A percentile compares a stretch with the other conserved stretches of the same genome.
Evolutionary conservation across 2,113 vertebrate species (phyloP).

Genomic region (Sinocyclocheilus rhinocerous): DNA sequence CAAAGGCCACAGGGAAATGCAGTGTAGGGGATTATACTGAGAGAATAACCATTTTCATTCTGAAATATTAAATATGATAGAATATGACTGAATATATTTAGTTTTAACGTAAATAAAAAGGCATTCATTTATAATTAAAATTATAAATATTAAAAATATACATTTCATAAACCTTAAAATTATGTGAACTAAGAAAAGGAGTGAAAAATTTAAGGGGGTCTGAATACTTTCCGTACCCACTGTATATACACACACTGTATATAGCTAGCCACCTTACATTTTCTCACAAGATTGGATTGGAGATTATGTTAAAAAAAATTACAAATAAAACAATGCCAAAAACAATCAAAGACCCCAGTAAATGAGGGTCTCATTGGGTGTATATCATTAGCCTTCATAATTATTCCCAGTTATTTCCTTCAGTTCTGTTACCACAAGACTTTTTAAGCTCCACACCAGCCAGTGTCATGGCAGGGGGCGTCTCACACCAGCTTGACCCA

Average conservation of each 20-base stretch:
- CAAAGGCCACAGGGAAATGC: not conserved
- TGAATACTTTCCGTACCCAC: no score
- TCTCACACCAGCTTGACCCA: not conserved
- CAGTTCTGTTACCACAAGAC: not conserved
- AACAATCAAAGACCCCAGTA: not conserved
- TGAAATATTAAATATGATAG: not conserved
- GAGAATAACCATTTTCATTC: not conserved
- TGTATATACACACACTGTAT: no score
- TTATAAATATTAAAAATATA: no score
- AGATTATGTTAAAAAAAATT: not conserved
- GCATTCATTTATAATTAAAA: no score
- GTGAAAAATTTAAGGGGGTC: no score
- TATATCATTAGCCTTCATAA: slow-evolving; percentile 28
- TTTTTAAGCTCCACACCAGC: slow-evolving; percentile 5
- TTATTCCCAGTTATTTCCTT: slow-evolving; percentile 20
- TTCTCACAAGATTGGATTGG: no score
- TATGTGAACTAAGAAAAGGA: no score
- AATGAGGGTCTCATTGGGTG: not conserved
- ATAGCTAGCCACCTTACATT: no score
- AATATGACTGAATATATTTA: not conserved
- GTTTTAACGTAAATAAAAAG: not conserved
- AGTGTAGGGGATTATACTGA: not conserved
- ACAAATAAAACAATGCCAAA: not conserved
- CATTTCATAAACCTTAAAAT: no score
- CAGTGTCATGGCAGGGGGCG: not conserved